A percentile compares a stretch with the other conserved stretches of the same genome.
Conservation (phyloP, 92 coral and sea anemone genomes). For the Porites lobata region DNA sequence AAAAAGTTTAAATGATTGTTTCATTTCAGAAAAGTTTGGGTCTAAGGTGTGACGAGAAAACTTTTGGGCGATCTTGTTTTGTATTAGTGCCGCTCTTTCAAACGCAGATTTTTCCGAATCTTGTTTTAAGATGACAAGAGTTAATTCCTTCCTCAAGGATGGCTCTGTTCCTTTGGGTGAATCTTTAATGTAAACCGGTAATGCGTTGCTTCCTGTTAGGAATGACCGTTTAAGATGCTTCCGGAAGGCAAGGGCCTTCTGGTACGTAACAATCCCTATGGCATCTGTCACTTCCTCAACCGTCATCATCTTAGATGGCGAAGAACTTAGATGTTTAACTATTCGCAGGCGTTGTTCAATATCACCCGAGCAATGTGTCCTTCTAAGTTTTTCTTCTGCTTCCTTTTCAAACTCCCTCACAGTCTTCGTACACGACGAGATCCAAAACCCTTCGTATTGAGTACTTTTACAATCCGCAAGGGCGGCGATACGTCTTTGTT, state of each 20-base stretch:
- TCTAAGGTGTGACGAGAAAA: constrained; percentile 8
- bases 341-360: neutral
- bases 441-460: constrained; percentile 5
- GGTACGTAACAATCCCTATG: constrained; percentile 4
- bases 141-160: constrained; percentile 5
- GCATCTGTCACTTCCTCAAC: constrained; percentile 29
- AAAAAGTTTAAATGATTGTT: constrained; percentile 3
- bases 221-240: constrained; percentile 22
- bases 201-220: constrained; percentile 9
- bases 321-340: neutral
- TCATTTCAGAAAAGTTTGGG: constrained; percentile 25
- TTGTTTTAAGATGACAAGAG: constrained; percentile 20
- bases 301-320: constrained; percentile 27
- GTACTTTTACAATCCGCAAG: constrained; percentile 24
- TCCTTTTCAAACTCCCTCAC: neutral
- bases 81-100: constrained; percentile 1
- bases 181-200: constrained; percentile 23
- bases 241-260: neutral
- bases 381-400: neutral
- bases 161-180: constrained; percentile 15
- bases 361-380: neutral
- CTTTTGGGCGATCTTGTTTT: neutral
- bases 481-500: constrained; percentile 4
- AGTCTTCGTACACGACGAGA: neutral
- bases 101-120: constrained; percentile 24